phyloP scores from a whole-genome alignment of 2,888 invertebrate genomes.

The Danaus chrysippus region DNA sequence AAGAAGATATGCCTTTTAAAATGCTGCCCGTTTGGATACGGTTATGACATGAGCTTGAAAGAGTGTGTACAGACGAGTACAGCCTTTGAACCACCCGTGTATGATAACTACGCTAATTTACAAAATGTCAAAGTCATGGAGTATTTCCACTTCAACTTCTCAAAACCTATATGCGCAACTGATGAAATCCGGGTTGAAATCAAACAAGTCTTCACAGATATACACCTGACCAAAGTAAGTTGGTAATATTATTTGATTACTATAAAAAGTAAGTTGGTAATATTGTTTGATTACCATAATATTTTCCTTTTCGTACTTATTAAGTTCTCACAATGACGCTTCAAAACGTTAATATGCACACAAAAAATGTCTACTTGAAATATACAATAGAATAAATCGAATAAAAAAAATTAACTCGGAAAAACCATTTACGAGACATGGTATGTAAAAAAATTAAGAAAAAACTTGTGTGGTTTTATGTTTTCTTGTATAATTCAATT shows the following conservation, averaged over 20 bases:
- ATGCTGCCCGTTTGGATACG: constrained; percentile 54
- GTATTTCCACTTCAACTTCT: constrained; percentile 45
- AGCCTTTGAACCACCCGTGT: constrained; percentile 47
- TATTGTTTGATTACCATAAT: background rate
- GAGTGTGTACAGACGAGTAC: constrained; percentile 39
- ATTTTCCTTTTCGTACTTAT: too few species aligned
- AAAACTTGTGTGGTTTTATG: too few species aligned
- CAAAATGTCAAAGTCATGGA: constrained; percentile 38
- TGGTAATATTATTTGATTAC: background rate
- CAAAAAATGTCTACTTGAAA: too few species aligned
- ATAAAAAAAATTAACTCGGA: too few species aligned
- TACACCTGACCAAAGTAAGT: constrained; percentile 49
- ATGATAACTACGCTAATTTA: constrained; percentile 37
- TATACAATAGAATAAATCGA: too few species aligned
- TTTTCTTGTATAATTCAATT: too few species aligned
- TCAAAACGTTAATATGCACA: too few species aligned
- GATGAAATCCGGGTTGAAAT: constrained; percentile 36
- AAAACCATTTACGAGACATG: too few species aligned
- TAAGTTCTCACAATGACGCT: too few species aligned
- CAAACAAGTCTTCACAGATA: constrained; percentile 26
- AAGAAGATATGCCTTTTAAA: constrained; percentile 48
- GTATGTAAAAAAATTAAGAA: too few species aligned
- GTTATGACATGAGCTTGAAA: constrained; percentile 33
- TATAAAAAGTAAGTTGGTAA: constrained; percentile 43
- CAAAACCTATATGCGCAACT: constrained; percentile 43